A percentile compares a stretch with the other conserved stretches of the same genome.
Evolutionary conservation across 2,797 vertebrate genomes (phyloP).

Genomic region (Decapterus maruadsi): DNA sequence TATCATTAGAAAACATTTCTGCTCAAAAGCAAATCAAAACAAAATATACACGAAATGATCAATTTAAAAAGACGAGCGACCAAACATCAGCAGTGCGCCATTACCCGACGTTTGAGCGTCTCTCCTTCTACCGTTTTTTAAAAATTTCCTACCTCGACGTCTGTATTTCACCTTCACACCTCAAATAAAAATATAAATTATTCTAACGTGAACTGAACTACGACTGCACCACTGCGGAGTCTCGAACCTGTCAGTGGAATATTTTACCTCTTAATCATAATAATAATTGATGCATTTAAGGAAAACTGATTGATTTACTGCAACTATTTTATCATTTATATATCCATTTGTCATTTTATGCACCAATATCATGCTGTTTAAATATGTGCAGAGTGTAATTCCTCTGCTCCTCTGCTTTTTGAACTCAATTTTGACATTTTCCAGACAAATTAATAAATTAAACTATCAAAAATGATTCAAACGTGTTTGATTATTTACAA

Average conservation of each 20-base stretch:
- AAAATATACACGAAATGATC: slow-evolving; percentile 65
- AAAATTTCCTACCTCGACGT: not conserved
- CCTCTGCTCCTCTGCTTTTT: too few relatives aligned
- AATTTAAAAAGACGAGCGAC: slow-evolving; percentile 64
- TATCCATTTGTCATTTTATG: too few relatives aligned
- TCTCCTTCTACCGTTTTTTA: slow-evolving; percentile 4
- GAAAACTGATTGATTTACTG: not conserved
- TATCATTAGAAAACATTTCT: slow-evolving; percentile 71
- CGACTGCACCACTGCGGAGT: slow-evolving; percentile 26
- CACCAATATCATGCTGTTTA: not conserved
- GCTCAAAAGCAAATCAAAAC: slow-evolving; percentile 66
- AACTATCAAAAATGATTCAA: not conserved
- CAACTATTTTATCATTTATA: not conserved
- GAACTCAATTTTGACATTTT: not conserved
- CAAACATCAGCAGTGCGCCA: slow-evolving; percentile 57
- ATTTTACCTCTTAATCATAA: not conserved
- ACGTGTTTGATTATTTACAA: not conserved
- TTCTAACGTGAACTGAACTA: slow-evolving; percentile 26
- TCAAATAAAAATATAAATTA: slow-evolving; percentile 55
- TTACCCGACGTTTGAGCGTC: slow-evolving; percentile 30
- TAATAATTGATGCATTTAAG: not conserved
- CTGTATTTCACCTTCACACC: slow-evolving; percentile 32
- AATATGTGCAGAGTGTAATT: too few relatives aligned
- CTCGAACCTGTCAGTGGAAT: slow-evolving; percentile 26
- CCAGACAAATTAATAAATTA: not conserved